Base-by-base conservation (phyloP, 2,113 vertebrate genomes). In the Spilogale gracilis region DNA sequence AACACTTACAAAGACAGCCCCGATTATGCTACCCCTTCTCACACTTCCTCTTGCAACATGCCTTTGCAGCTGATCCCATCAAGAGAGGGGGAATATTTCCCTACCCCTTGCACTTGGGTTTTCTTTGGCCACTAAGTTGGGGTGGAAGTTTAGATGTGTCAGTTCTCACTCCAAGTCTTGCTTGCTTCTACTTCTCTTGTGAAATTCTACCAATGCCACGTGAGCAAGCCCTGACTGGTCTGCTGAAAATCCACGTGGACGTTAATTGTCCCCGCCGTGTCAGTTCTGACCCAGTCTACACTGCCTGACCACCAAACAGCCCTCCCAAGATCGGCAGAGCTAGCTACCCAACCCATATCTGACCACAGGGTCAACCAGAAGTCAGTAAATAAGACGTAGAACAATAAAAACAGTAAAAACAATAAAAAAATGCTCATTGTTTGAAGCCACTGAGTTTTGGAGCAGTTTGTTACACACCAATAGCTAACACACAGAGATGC, bases 381-480 rank as follows among this genome's bases (percentile, higher is more conserved):
- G 60, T 85, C 45, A 95, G 3, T 21, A 10, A 38, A 38, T 38
- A 38, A 38, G 2, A 38, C 38, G 38, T 38, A 38, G 38, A 38
- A 38, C 38, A 38, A 38, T 38, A 38, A 38, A 38, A 38, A 38
- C 38, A 38, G 38, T 38, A 38, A 38, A 38, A 38, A 38, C 56
- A 73, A 43, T 5, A 54, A 63, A 21, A 63, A 71, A 23, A 45
- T 20, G 27, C 25, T 84, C 56, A 54, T 76, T 92, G 23, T 16
- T 89, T 91, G 89, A 85, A 79, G n/a, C 21, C 50, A 23, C 48
- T 80, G 67, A 74, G 9, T 83, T 96, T 92, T 48, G 54, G 65
- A 92, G 30, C 67, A 38, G 4, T 80, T 87, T 63, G 50, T 79
- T 86, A 74, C n/a, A 54, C 20, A 52, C 23, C 43, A 43, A 27